A percentile compares a stretch with the other conserved stretches of the same genome.
Conservation (phyloP, 2,888 invertebrate genomes). For the Oligia latruncula region DNA sequence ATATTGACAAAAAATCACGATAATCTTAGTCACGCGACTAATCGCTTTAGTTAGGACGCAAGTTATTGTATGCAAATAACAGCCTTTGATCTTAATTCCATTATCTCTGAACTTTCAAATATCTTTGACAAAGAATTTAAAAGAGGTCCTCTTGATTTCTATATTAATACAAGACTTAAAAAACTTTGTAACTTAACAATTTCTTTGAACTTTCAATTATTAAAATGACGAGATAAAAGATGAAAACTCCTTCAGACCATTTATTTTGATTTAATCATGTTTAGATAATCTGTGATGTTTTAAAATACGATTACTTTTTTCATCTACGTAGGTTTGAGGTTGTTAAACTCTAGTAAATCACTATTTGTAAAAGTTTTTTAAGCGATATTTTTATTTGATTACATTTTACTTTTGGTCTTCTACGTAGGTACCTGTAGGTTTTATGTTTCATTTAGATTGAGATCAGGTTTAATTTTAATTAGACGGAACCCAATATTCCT, state of each 20-base stretch:
- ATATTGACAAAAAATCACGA: background rate
- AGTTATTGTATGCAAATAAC: background rate
- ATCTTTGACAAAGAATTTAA: conserved; percentile 12
- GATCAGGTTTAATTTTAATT: background rate
- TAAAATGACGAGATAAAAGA: conserved; percentile 22
- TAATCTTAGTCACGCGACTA: background rate
- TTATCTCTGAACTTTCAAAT: conserved; percentile 14
- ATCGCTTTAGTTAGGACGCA: background rate
- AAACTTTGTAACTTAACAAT: conserved; percentile 14
- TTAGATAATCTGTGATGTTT: background rate
- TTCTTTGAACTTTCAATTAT: conserved; percentile 42
- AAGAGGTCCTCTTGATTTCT: conserved; percentile 4
- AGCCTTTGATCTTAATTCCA: conserved; percentile 25
- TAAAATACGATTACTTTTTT: conserved; percentile 2
- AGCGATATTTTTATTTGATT: background rate
- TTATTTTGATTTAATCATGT: conserved; percentile 23
- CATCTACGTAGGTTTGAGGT: background rate
- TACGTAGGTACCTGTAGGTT: too few relatives aligned
- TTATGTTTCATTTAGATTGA: background rate
- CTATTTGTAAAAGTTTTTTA: background rate
- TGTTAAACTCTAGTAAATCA: background rate
- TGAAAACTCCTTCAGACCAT: conserved; percentile 28
- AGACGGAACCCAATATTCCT: too few relatives aligned
- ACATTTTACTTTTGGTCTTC: background rate
- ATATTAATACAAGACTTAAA: conserved; percentile 2